Conservation (phyloP, 2,113 vertebrate species). For the Protobothrops mucrosquamatus region DNA sequence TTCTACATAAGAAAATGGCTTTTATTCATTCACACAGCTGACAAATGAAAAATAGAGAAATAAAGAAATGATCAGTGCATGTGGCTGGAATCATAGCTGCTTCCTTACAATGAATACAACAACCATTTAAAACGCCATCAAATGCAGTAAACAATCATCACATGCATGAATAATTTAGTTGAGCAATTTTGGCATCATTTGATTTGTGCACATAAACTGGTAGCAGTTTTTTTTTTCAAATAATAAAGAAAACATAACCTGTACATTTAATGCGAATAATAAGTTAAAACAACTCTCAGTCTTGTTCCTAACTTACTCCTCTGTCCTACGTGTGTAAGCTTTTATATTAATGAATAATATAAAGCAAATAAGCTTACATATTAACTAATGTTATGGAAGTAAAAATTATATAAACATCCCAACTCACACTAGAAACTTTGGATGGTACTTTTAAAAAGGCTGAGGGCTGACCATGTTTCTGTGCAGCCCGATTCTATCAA, state of each 20-base stretch:
- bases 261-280: background rate
- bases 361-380: background rate
- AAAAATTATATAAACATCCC: background rate
- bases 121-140: conserved; percentile 5
- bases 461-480: background rate
- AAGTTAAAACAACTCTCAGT: background rate
- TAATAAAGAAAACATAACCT: conserved; percentile 33
- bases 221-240: conserved; percentile 30
- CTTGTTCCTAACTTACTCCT: background rate
- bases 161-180: conserved; percentile 5
- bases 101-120: conserved; percentile 17
- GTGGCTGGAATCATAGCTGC: conserved; percentile 18
- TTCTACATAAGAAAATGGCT: background rate
- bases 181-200: conserved; percentile 9
- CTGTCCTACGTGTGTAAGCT: background rate
- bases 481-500: background rate
- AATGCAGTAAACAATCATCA: background rate
- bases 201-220: conserved; percentile 13
- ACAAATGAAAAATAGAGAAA: background rate
- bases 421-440: background rate
- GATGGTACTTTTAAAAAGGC: background rate
- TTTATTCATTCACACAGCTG: conserved; percentile 20
- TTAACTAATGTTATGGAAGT: background rate
- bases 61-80: conserved; percentile 1
- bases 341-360: background rate